A percentile compares a stretch with the other conserved stretches of the same genome.
These are phyloP conservation scores for Didymodactylos carnosus DNA, from an alignment of 2,888 invertebrate species.

Conservation along the genomic window DNA sequence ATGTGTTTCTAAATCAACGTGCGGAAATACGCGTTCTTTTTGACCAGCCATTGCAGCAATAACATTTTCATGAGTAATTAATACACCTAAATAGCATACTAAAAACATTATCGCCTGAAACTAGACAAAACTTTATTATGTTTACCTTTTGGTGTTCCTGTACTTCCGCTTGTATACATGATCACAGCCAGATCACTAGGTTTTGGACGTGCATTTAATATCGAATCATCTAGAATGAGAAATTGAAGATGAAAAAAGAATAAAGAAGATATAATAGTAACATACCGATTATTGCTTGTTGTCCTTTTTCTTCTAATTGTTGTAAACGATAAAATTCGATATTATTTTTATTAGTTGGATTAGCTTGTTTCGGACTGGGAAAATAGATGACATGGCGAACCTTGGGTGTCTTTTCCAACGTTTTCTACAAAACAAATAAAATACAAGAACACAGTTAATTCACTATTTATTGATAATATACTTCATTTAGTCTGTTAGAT, in stretches of 20 bases:
- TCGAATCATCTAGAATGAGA: background rate
- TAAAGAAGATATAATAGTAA: no score
- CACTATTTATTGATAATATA: no score
- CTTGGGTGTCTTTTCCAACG: background rate
- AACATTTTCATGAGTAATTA: slow-evolving; percentile 13
- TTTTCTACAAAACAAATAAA: background rate
- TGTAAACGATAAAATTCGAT: background rate
- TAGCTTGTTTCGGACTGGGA: background rate
- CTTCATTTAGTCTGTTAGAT: no score
- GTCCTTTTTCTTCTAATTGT: background rate
- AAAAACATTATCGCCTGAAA: no score
- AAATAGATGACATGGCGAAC: background rate
- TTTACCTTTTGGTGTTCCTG: slow-evolving; percentile 78
- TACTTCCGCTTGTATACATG: slow-evolving; percentile 97
- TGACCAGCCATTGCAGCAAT: background rate
- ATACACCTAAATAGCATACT: background rate
- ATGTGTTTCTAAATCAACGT: slow-evolving; percentile 40
- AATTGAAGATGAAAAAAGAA: no score
- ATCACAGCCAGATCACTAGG: slow-evolving; percentile 70
- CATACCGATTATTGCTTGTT: background rate
- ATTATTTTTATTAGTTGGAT: background rate
- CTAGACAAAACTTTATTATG: no score
- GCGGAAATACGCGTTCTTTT: background rate
- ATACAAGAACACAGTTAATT: no score
- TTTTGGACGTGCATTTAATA: slow-evolving; percentile 39